Evolutionary conservation across 2,888 invertebrate genomes (phyloP).

Genomic region (Plebejus melissa): DNA sequence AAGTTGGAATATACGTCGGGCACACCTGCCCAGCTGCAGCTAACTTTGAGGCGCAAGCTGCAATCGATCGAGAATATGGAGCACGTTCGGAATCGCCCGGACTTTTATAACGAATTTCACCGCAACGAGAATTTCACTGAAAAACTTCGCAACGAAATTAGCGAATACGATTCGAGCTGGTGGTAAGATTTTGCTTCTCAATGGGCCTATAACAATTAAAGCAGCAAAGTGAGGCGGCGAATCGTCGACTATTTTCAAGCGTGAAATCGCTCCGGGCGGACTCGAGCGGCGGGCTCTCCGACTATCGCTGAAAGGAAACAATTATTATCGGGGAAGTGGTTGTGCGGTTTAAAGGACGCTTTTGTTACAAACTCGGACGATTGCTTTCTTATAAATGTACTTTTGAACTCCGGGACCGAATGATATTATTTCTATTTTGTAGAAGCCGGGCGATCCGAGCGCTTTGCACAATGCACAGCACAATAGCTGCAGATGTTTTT

Average conservation of each 20-base stretch:
- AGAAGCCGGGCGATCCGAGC: neutral
- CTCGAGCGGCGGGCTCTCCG: neutral
- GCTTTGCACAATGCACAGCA: neutral
- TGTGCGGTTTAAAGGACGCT: slow-evolving; percentile 7
- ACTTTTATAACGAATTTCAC: neutral
- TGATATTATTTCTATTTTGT: slow-evolving; percentile 2
- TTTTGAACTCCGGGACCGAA: neutral
- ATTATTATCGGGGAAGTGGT: slow-evolving; percentile 27
- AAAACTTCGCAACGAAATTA: neutral
- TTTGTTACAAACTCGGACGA: neutral
- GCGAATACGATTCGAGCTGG: neutral
- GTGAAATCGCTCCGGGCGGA: slow-evolving; percentile 25
- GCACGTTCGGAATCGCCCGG: neutral
- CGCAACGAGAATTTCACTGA: neutral
- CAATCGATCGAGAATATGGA: slow-evolving; percentile 2
- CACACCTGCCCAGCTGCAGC: neutral
- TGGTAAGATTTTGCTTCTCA: neutral
- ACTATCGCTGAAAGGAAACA: slow-evolving; percentile 29
- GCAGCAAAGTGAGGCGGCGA: neutral
- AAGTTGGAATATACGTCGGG: neutral
- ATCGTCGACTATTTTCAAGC: slow-evolving; percentile 25
- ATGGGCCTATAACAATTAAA: slow-evolving; percentile 15
- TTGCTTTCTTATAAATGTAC: slow-evolving; percentile 17
- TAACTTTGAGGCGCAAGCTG: neutral
- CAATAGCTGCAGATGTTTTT: slow-evolving; percentile 12